Conservation (phyloP, 2,113 vertebrate genomes). For the Vidua chalybeata region DNA sequence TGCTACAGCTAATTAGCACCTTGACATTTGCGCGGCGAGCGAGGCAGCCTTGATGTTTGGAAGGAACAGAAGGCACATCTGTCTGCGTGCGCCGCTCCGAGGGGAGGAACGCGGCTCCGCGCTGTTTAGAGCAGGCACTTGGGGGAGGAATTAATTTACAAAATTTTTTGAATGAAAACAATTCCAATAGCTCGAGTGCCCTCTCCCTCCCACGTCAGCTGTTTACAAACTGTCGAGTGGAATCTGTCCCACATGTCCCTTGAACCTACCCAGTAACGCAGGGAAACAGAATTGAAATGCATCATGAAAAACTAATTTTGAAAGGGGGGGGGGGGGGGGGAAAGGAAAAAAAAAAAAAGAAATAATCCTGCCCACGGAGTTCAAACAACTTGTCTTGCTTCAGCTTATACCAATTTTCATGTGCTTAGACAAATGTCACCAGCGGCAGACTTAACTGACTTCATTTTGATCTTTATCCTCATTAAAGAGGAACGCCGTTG, state of each 20-base stretch:
- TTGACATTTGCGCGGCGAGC: conserved; percentile 8
- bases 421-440: not conserved
- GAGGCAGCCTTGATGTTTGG: conserved; percentile 7
- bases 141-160: conserved; percentile 63
- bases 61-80: conserved; percentile 64
- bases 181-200: conserved; percentile 19
- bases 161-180: conserved; percentile 63
- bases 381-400: not conserved
- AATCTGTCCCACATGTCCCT: conserved; percentile 33
- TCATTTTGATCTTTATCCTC: not conserved
- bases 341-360: not conserved
- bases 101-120: conserved; percentile 20
- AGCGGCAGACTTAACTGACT: conserved; percentile 10
- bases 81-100: conserved; percentile 23
- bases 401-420: not conserved
- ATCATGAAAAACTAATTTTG: conserved; percentile 9
- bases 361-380: not conserved
- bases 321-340: rapidly evolving
- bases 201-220: not conserved
- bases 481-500: not conserved
- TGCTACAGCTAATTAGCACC: conserved; percentile 24
- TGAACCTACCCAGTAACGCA: not conserved
- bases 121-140: conserved; percentile 29
- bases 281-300: not conserved
- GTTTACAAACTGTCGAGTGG: conserved; percentile 37